phyloP scores from a whole-genome alignment of 2,113 vertebrate genomes.

The Scophthalmus maximus region DNA sequence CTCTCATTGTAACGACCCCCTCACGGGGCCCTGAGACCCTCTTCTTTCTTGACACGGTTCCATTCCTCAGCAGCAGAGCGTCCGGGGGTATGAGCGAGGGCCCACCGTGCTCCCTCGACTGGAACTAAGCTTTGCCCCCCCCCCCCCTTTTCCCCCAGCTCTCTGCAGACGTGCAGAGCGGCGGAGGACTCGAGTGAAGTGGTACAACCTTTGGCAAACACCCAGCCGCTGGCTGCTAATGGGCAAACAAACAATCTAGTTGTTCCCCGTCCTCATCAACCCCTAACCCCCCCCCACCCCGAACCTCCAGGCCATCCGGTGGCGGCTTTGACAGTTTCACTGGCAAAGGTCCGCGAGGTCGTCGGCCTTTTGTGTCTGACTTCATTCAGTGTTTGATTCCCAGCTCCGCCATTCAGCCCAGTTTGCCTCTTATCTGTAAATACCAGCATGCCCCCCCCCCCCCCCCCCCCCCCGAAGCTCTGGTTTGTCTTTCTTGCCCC shows the following conservation, averaged over 20 bases:
- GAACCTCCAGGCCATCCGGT: slow-evolving; percentile 16
- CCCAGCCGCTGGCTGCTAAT: slow-evolving; percentile 58
- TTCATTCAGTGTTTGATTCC: slow-evolving; percentile 66
- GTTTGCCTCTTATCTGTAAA: slow-evolving; percentile 64
- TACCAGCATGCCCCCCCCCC: slow-evolving; percentile 27
- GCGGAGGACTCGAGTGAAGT: slow-evolving; percentile 25
- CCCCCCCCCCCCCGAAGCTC: neutral
- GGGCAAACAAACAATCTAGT: slow-evolving; percentile 68
- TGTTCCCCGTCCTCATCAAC: slow-evolving; percentile 6
- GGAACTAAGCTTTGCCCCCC: slow-evolving; percentile 60
- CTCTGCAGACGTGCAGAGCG: slow-evolving; percentile 27
- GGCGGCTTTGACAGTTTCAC: slow-evolving; percentile 51
- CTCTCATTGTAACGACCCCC: neutral
- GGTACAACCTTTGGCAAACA: slow-evolving; percentile 65
- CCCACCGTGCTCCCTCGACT: slow-evolving; percentile 40
- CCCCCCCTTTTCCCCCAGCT: slow-evolving; percentile 4
- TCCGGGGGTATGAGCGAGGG: slow-evolving; percentile 21
- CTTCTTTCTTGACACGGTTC: too few species aligned
- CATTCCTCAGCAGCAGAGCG: too few species aligned
- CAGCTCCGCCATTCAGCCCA: slow-evolving; percentile 32
- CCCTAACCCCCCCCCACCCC: neutral
- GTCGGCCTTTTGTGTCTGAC: slow-evolving; percentile 63
- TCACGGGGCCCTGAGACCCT: neutral
- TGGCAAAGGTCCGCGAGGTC: slow-evolving; percentile 57
- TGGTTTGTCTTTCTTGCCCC: slow-evolving; percentile 24